A percentile compares a stretch with the other conserved stretches of the same genome.
These are phyloP conservation scores for Anagyrus pseudococci DNA, from an alignment of 2,888 invertebrate species.

Conservation along the genomic window DNA sequence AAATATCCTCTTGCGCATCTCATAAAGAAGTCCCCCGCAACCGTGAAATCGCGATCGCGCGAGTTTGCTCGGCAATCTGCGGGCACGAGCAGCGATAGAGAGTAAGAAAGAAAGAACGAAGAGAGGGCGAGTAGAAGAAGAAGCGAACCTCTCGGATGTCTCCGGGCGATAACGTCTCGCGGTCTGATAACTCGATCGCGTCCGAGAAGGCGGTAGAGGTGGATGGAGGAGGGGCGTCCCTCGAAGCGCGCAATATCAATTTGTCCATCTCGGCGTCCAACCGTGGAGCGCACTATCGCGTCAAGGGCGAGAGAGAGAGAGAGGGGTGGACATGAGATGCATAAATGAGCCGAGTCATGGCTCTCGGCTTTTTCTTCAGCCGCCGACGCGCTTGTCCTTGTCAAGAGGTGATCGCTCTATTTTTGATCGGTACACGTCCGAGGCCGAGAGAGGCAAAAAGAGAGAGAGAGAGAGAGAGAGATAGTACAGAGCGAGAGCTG, in stretches of 20 bases:
- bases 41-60: slow-evolving; percentile 7
- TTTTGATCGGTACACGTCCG: slow-evolving; percentile 11
- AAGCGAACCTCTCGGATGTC: slow-evolving; percentile 28
- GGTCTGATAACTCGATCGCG: slow-evolving; percentile 37
- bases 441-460: too few species aligned
- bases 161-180: slow-evolving; percentile 32
- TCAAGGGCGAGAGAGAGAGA: slow-evolving; percentile 26
- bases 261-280: slow-evolving; percentile 33
- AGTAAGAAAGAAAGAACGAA: too few species aligned
- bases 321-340: too few species aligned
- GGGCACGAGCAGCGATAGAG: slow-evolving; percentile 11
- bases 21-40: not conserved
- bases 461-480: too few species aligned
- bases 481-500: too few species aligned
- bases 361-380: not conserved
- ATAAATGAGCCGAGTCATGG: slow-evolving; percentile 32
- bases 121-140: slow-evolving; percentile 1
- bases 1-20: not conserved
- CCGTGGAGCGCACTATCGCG: slow-evolving; percentile 6
- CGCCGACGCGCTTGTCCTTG: slow-evolving; percentile 21
- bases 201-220: not conserved
- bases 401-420: slow-evolving; percentile 34
- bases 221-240: not conserved
- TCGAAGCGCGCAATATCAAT: slow-evolving; percentile 32
- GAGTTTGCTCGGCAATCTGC: slow-evolving; percentile 3